Conservation (phyloP, 92 coral and sea anemone species). For the Epizoanthus fatuus region DNA sequence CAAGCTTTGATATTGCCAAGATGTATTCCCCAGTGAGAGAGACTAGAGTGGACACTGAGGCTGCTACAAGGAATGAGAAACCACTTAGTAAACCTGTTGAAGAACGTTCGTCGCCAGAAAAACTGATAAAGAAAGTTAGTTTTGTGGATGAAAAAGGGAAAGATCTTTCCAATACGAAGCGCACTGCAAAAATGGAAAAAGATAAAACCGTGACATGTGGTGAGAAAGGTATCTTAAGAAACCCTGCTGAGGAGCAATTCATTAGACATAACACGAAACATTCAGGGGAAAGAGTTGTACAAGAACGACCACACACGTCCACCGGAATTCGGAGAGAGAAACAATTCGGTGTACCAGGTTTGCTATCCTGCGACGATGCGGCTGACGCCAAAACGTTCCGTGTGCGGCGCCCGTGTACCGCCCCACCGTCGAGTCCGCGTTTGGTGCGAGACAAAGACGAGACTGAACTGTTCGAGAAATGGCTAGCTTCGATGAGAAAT, state of each 20-base stretch:
- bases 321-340: constrained; percentile 28
- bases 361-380: neutral
- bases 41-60: neutral
- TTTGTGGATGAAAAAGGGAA: constrained; percentile 59
- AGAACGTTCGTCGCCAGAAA: neutral
- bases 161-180: neutral
- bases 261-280: neutral
- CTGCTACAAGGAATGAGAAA: neutral
- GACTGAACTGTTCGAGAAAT: constrained; percentile 3
- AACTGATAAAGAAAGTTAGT: constrained; percentile 73
- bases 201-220: neutral
- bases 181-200: neutral
- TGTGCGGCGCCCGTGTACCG: constrained; percentile 72
- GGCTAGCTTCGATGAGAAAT: constrained; percentile 24
- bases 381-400: neutral
- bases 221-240: neutral
- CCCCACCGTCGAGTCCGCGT: constrained; percentile 77
- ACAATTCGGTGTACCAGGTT: constrained; percentile 10
- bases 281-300: neutral
- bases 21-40: constrained; percentile 17
- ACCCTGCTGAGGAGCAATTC: too few species aligned
- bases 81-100: neutral
- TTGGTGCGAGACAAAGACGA: constrained; percentile 34
- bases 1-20: constrained; percentile 5
- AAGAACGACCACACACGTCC: constrained; percentile 17